Conservation (phyloP, 2,797 vertebrate genomes). For the Poeciliopsis infans region DNA sequence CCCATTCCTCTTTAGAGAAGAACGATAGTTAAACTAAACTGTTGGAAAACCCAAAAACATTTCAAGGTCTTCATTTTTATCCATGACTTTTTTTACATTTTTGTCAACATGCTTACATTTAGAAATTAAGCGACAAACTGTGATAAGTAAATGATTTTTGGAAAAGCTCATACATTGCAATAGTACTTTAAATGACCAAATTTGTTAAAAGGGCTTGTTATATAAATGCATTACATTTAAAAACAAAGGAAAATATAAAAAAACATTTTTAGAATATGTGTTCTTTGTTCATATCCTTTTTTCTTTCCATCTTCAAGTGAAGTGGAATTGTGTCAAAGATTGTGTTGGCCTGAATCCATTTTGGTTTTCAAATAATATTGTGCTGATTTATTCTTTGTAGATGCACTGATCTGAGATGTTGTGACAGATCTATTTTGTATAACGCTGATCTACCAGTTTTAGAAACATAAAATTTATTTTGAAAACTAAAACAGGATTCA, state of each 20-base stretch:
- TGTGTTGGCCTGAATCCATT: neutral
- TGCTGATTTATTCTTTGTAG: neutral
- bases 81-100: neutral
- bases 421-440: neutral
- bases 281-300: neutral
- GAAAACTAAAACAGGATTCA: neutral
- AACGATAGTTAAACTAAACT: too few relatives aligned
- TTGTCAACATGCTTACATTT: neutral
- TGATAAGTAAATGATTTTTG: neutral
- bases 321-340: neutral
- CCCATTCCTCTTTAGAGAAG: neutral
- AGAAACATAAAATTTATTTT: neutral
- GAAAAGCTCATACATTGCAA: neutral
- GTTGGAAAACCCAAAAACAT: neutral
- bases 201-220: neutral
- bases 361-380: neutral
- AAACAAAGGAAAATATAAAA: neutral
- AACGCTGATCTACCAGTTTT: neutral
- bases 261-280: neutral
- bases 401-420: neutral
- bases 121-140: neutral
- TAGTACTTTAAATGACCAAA: neutral
- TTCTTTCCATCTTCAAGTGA: neutral
- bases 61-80: neutral
- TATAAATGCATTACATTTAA: neutral